Percentiles rank a stretch among this genome's conserved stretches.
Conservation (phyloP, 1,140 invertebrate genomes). For the Cyrtorhinus lividipennis region DNA sequence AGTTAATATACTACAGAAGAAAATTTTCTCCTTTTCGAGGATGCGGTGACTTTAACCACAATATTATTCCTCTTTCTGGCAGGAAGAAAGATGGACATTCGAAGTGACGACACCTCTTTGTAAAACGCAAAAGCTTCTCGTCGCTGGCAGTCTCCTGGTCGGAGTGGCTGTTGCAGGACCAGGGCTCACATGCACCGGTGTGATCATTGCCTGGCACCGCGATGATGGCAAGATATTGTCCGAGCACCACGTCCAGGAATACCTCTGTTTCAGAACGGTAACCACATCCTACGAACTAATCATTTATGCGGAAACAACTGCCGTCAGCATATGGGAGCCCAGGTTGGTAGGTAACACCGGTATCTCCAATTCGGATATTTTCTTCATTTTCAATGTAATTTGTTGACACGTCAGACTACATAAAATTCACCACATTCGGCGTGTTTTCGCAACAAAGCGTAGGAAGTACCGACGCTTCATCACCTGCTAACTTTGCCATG, state of each 20-base stretch:
- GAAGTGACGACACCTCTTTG: conserved; percentile 17
- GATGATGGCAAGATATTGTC: neutral
- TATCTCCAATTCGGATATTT: no score
- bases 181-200: conserved; percentile 8
- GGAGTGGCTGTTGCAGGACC: conserved; percentile 13
- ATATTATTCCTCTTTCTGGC: no score
- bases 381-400: no score
- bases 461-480: no score
- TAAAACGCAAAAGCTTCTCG: conserved; percentile 16
- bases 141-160: conserved; percentile 1
- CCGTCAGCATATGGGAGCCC: conserved; percentile 17
- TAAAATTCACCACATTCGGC: no score
- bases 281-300: conserved; percentile 6
- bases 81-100: conserved; percentile 12
- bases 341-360: neutral
- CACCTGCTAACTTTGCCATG: no score
- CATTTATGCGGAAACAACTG: conserved; percentile 12
- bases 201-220: conserved; percentile 18
- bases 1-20: no score
- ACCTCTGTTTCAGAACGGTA: conserved; percentile 9
- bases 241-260: neutral
- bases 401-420: no score
- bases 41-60: no score
- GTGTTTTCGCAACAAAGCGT: no score
- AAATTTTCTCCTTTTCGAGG: no score